phyloP scores from a whole-genome alignment of 2,888 invertebrate species.

The Uloborus plumipes region DNA sequence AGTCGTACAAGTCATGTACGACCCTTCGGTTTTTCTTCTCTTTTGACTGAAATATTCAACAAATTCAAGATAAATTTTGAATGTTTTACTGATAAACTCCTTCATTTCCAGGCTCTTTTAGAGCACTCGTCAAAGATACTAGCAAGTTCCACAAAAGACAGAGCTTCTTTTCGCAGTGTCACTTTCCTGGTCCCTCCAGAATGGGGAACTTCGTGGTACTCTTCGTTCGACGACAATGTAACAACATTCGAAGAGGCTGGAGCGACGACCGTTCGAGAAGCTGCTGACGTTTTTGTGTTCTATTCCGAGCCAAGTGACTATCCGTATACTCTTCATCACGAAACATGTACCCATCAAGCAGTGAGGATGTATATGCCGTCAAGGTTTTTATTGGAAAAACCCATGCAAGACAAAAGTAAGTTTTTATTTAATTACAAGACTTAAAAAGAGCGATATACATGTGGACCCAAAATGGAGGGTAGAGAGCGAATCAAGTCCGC shows the following conservation, averaged over 20 bases:
- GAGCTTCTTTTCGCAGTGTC: conserved; percentile 20
- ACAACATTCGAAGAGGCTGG: conserved; percentile 8
- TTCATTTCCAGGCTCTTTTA: conserved; percentile 11
- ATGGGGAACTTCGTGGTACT: conserved; percentile 24
- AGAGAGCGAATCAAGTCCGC: too few species aligned
- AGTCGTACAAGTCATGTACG: too few species aligned
- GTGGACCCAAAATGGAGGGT: too few species aligned
- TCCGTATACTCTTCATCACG: conserved; percentile 39
- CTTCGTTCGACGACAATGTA: conserved; percentile 1
- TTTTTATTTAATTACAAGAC: too few species aligned
- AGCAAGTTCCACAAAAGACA: conserved; percentile 21
- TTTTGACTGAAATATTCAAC: too few species aligned
- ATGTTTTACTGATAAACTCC: too few species aligned
- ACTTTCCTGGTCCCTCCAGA: conserved; percentile 15
- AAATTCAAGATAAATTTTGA: too few species aligned
- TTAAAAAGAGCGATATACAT: too few species aligned
- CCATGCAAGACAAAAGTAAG: too few species aligned
- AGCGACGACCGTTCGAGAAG: neutral
- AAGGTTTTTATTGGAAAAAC: neutral
- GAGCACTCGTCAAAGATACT: conserved; percentile 21
- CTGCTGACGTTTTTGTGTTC: conserved; percentile 18
- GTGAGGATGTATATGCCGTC: conserved; percentile 25
- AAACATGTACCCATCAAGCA: conserved; percentile 23
- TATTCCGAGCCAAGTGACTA: neutral
- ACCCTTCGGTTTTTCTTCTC: too few species aligned